Evolutionary conservation across 2,797 vertebrate genomes (phyloP), one percentile per base, ranked within the genome.

Genomic region (Erpetoichthys calabaricus): DNA sequence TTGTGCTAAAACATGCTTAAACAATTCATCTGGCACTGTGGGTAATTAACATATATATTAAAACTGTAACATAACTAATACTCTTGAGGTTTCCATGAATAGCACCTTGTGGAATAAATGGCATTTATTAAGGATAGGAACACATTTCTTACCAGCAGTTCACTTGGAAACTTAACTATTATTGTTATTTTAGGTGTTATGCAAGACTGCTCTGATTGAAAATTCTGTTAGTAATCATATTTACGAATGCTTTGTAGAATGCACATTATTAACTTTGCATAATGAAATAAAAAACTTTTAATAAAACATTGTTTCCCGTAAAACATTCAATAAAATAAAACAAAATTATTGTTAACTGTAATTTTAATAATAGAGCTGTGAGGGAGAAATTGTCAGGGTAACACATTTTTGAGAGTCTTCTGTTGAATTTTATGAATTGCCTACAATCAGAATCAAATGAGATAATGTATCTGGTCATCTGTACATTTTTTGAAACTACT

Each of bases 1-100:
- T 59, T 45, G 4, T 43, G 42, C 41, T 59, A 25, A 46, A 46
- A 47, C 41, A 46, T 42, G 3, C 7, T 57, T 55, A 57, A 41
- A 43, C 44, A 50, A 43, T 55, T 56, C 45, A 44, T 25, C 52
- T 8, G 53, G 51, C 7, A 51, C 47, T 46, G 47, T 7, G 7
- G 43, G 49, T 51, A 42, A 63, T 63, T 63, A 62, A 62, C 53
- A 59, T 61, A 54, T 56, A 60, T 59, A 59, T 59, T 59, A 51
- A 56, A 56, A 42, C 56, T 46, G 42, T 55, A 51, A 55, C 42
- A 44, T 42, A 10, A 49, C 47, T 51, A 51, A n/a, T 44, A 25
- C 45, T 45, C 4, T 6, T 55, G 54, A 55, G 25, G 3, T 44
- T 51, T 45, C 44, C 10, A 5, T 55, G 47, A 56, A 56, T 51